Percentiles rank a stretch among this genome's conserved stretches.
Evolutionary conservation across 1,140 invertebrate species (phyloP).

Genomic region (Anoplophora glabripennis): DNA sequence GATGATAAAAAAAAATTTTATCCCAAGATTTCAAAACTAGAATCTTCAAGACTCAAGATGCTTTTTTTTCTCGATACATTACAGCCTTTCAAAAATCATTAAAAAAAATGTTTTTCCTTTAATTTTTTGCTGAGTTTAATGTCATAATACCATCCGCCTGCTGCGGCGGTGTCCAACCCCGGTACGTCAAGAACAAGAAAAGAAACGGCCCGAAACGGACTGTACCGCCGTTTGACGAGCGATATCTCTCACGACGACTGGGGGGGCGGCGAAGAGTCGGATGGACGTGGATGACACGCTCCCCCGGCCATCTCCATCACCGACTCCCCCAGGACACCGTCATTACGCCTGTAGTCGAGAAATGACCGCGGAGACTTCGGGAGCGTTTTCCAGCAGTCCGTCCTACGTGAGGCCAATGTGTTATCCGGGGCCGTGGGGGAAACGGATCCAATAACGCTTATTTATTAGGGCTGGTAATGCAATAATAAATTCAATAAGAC

Average conservation of each 20-base stretch:
- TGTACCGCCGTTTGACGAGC: too few species aligned
- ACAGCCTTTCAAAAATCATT: too few species aligned
- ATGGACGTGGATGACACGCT: slow-evolving; percentile 24
- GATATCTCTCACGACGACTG: background rate
- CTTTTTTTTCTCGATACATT: too few species aligned
- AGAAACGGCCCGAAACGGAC: too few species aligned
- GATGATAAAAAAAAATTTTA: too few species aligned
- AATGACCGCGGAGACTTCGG: slow-evolving; percentile 29
- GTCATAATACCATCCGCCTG: too few species aligned
- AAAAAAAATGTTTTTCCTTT: too few species aligned
- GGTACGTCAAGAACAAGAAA: too few species aligned
- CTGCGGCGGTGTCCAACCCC: too few species aligned
- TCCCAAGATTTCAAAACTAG: too few species aligned
- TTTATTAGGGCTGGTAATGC: slow-evolving; percentile 16
- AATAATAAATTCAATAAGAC: slow-evolving; percentile 15
- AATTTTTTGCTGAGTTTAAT: too few species aligned
- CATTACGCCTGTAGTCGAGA: slow-evolving; percentile 28
- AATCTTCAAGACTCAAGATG: too few species aligned
- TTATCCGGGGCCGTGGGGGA: slow-evolving; percentile 7
- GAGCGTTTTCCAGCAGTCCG: slow-evolving; percentile 4
- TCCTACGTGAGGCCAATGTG: slow-evolving; percentile 16
- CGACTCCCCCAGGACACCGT: slow-evolving; percentile 26
- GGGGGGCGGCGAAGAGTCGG: slow-evolving; percentile 19
- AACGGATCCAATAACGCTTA: slow-evolving; percentile 18
- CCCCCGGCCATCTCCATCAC: slow-evolving; percentile 27